Evolutionary conservation across 1,140 invertebrate genomes (phyloP).

Genomic region (Saxidomus purpurata): DNA sequence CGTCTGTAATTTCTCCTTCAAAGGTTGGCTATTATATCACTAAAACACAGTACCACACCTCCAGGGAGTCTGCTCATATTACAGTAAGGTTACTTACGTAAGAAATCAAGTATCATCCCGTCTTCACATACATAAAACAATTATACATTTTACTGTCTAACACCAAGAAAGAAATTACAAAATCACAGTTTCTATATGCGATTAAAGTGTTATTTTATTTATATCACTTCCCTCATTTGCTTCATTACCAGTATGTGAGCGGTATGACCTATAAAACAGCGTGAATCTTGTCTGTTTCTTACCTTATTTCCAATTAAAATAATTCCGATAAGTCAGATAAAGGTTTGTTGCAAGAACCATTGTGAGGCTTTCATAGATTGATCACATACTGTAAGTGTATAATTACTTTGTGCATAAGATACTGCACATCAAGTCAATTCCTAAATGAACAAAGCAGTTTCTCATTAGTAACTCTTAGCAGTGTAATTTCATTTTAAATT

Average conservation of each 20-base stretch:
- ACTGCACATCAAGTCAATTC: neutral
- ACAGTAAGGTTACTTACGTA: neutral
- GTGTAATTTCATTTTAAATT: neutral
- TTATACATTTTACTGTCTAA: neutral
- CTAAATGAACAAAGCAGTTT: neutral
- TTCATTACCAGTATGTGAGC: neutral
- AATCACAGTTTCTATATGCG: neutral
- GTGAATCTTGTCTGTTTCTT: neutral
- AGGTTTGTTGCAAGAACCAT: neutral
- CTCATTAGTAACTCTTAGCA: neutral
- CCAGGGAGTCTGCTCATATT: neutral
- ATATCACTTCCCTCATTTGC: neutral
- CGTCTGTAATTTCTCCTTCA: too few species aligned
- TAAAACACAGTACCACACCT: neutral
- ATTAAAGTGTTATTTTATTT: neutral
- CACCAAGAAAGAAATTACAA: neutral
- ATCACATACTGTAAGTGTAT: neutral
- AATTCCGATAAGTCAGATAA: constrained; percentile 21
- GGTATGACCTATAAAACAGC: neutral
- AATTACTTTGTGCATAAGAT: constrained; percentile 4
- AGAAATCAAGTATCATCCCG: neutral
- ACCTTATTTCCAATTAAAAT: constrained; percentile 34
- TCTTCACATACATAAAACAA: neutral
- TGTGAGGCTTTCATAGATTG: neutral
- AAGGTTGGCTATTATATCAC: too few species aligned